Percentiles rank a stretch among this genome's conserved stretches.
phyloP scores from a whole-genome alignment of 2,797 vertebrate species.

The Platalea minor region DNA sequence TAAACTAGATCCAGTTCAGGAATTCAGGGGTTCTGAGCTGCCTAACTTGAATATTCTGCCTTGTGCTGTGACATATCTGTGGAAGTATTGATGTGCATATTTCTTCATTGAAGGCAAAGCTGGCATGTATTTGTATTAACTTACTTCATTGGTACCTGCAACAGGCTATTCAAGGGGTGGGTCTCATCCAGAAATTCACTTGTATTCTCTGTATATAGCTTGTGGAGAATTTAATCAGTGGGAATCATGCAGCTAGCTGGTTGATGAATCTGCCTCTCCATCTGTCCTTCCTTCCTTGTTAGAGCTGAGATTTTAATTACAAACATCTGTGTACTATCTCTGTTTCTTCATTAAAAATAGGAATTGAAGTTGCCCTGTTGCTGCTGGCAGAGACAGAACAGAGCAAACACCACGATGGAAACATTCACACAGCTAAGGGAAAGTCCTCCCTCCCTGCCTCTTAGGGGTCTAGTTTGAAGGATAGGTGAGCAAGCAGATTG shows the following conservation, averaged over 20 bases:
- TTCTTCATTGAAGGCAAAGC: neutral
- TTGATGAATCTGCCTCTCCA: slow-evolving; percentile 50
- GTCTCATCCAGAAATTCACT: neutral
- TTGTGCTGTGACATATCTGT: neutral
- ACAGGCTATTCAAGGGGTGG: neutral
- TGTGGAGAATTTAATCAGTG: slow-evolving; percentile 1
- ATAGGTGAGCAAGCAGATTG: neutral
- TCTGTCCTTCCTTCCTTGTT: slow-evolving; percentile 46
- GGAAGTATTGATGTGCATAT: neutral
- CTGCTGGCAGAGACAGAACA: neutral
- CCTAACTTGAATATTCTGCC: neutral
- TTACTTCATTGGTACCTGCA: neutral
- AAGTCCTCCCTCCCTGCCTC: neutral
- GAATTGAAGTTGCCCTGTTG: neutral
- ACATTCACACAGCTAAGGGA: neutral
- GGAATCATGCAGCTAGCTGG: slow-evolving; percentile 17
- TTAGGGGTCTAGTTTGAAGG: neutral
- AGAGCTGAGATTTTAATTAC: slow-evolving; percentile 56
- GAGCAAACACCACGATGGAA: neutral
- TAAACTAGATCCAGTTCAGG: neutral
- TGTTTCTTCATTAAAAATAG: slow-evolving; percentile 19
- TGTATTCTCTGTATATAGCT: neutral
- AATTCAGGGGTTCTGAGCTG: neutral
- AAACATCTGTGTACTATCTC: slow-evolving; percentile 48
- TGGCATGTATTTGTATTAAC: neutral